Evolutionary conservation across 1,140 invertebrate species (phyloP).

Genomic region (Lordiphosa stackelbergi): DNA sequence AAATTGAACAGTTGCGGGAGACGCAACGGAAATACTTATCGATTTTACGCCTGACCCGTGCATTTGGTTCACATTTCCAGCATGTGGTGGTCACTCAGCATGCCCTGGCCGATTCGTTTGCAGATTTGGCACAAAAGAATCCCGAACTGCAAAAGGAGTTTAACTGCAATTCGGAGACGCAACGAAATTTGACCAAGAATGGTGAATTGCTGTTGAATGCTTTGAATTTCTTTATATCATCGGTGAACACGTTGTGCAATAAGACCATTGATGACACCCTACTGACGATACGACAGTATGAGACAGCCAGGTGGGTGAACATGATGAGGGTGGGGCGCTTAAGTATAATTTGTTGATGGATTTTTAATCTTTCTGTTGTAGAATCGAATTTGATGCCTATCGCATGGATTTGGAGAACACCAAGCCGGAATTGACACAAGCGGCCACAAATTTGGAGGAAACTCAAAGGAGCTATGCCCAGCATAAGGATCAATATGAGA

Average conservation of each 20-base stretch:
- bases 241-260: constrained; percentile 95
- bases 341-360: background rate
- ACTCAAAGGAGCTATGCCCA: constrained; percentile 89
- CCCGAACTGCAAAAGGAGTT: constrained; percentile 97
- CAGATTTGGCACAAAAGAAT: constrained; percentile 95
- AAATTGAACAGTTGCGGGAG: constrained; percentile 93
- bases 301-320: constrained; percentile 86
- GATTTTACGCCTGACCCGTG: constrained; percentile 89
- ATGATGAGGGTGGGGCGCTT: constrained; percentile 14
- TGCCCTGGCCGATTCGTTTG: constrained; percentile 83
- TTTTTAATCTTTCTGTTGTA: constrained; percentile 58
- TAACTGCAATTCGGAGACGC: constrained; percentile 96
- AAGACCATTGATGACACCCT: constrained; percentile 98
- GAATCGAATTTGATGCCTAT: constrained; percentile 98
- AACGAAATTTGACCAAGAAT: constrained; percentile 94
- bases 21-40: constrained; percentile 96
- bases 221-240: constrained; percentile 96
- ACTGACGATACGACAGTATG: constrained; percentile 94
- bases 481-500: constrained; percentile 94
- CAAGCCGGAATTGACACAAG: constrained; percentile 82
- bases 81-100: constrained; percentile 91
- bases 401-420: constrained; percentile 91
- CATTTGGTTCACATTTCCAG: constrained; percentile 92
- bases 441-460: constrained; percentile 86
- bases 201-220: constrained; percentile 94